Evolutionary conservation across 2,113 vertebrate genomes (phyloP).

Genomic region (Cercopithecus mona): DNA sequence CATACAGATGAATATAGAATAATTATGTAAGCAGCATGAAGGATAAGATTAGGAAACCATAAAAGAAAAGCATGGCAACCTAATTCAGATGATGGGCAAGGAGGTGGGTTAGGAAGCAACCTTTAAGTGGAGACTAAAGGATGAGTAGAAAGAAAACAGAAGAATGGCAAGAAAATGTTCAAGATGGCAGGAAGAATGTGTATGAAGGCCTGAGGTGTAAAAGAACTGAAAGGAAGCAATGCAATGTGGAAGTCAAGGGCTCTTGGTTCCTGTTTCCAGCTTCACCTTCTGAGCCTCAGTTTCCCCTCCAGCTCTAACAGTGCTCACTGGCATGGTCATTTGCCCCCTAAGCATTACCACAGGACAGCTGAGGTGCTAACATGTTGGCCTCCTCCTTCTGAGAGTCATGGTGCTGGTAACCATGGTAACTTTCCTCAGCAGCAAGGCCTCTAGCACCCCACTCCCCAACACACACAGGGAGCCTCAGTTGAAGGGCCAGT

Average conservation of each 20-base stretch:
- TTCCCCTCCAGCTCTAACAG: neutral
- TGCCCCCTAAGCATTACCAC: neutral
- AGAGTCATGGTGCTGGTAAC: neutral
- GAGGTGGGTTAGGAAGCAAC: neutral
- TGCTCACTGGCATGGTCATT: neutral
- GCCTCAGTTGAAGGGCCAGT: neutral
- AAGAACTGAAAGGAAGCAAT: neutral
- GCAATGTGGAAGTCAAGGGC: neutral
- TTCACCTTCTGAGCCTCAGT: neutral
- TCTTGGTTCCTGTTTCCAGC: neutral
- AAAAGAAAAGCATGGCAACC: neutral
- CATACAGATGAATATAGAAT: neutral
- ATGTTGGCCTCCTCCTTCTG: neutral
- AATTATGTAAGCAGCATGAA: neutral
- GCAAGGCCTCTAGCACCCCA: neutral
- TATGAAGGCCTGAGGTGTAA: neutral
- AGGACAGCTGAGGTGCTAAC: neutral
- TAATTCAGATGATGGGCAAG: neutral
- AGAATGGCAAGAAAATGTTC: neutral
- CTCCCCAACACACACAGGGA: neutral
- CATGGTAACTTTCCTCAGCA: neutral
- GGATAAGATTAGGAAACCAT: neutral
- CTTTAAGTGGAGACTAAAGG: neutral
- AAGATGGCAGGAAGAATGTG: neutral
- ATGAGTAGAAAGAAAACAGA: neutral